Evolutionary conservation across 2,797 vertebrate species (phyloP), one percentile per base, ranked within the genome.

Genomic region (Platalea minor): DNA sequence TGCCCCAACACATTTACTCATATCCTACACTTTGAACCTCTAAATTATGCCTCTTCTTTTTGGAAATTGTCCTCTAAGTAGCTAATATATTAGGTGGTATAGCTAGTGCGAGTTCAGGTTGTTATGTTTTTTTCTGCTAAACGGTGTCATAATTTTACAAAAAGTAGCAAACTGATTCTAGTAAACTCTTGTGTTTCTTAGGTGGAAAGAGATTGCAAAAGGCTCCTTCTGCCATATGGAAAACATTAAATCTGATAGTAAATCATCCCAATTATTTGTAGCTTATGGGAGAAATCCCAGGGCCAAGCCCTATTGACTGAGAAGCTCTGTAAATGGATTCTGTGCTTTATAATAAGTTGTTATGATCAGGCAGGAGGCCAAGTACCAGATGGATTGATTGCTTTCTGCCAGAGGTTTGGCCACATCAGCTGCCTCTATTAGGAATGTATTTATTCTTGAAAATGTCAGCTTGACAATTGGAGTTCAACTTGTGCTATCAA

Each of bases 371-470:
- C 96, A 94, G 84, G 68, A 93, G 72, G 87, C 95, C 95, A 95
- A 91, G 57, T 80, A 26, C 78, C 90, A 92, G 89, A 91, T 89
- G 91, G 92, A 96, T 92, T 93, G 93, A 81, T 91, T 89, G 92
- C 84, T 68, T 96, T 94, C 86, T 96, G 86, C 89, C 88, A 95
- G 92, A 94, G 96, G 89, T 94, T 93, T 48, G 84, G 84, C 92
- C 95, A 63, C 88, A 90, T 95, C 91, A 95, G 85, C 96, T 95
- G 79, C 85, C 79, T 90, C 65, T 80, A 18, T 88, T 93, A 88
- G 82, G 75, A 91, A 78, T 81, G 64, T 84, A 95, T 91, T 94
- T 94, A 78, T 78, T 89, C 84, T 53, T 85, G 84, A 77, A 91
- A 95, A 93, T 85, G 81, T 69, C 78, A 69, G 41, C 81, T 64